Evolutionary conservation across 1,140 invertebrate genomes (phyloP), one percentile per base, ranked within the genome.

Genomic region (Helicorthomorpha holstii): DNA sequence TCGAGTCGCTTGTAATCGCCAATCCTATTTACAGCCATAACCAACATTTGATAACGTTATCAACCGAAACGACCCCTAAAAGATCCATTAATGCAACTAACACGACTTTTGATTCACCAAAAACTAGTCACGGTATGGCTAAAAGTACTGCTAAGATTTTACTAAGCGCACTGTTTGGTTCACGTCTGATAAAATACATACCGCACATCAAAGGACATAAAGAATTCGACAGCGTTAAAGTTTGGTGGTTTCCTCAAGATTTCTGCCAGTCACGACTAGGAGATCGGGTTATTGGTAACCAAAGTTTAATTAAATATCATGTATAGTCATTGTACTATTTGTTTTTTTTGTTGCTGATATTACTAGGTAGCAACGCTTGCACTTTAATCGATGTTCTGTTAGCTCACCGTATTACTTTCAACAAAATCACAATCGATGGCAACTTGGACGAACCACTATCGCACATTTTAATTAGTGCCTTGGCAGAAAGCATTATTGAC

Each of bases 401-500:
- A 25, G 55, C 52, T 14, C 59, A 58, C 12, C 45, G 54, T 23
- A 48, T 61, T 16, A 34, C 59, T 24, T 56, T 54, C 42, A 57
- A 57, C n/a, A 34, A 47, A 23, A 55, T 61, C 19, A 45, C 29
- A 19, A 53, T 60, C 19, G 59, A 57, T 56, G 60, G 60, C 2
- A 52, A 52, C 19, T 23, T 41, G 12, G 60, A 60, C 45, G 57
- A 61, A 41, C 59, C 60, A 1, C 41, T 61, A 21, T 56, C 41
- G 47, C 38, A 57, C 27, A 48, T 58, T 47, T 46, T 61, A 1
- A 58, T 60, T 1, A 56, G 56, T 2, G 54, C 59, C 0, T 42
- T 61, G 7, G 60, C 60, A 14, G 60, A 61, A 49, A 54, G 59
- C 25, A 61, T 61, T 22, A 50, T 61, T 23, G 60, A 61, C 27